Base-by-base conservation (phyloP, 1,140 invertebrate species). In the Zaprionus nigranus region DNA sequence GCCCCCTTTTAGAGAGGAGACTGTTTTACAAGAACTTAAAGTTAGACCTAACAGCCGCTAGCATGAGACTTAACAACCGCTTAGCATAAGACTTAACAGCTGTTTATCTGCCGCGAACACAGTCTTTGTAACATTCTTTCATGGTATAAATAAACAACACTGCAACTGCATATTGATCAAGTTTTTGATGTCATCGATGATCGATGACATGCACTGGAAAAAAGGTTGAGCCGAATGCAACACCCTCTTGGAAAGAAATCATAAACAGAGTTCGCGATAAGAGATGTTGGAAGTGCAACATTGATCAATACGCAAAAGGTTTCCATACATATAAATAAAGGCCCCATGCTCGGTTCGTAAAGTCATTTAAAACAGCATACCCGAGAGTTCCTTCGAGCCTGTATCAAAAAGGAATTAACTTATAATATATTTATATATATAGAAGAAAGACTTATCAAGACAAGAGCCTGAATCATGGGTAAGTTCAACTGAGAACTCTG, bases 381-480 rank as follows among this genome's bases (percentile, higher is more conserved):
- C 54, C 7, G 38, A 60, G 28, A 46, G 64, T 61, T 46, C 40
- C 15, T 1, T 5, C 40, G 40, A n/a, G 7, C 40, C 2, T 17
- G 17, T 17, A 17, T 9, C n/a, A 6, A 17, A 43, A 7, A 43
- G 6, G n/a, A 6, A 43, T 15, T 36, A 13, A 15, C 6, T 2
- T 9, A 9, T 6, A 34, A 36, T 17, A 54, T 17, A 63, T n/a
- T 9, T 22, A 54, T 38, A 66, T 53, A 72, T 30, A 30, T 54
- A 73, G 2, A 67, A 66, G 6, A 30, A n/a, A 73, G 20, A 40
- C 7, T 53, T 66, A 72, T 72, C 69, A 65, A 17, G 20, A 12
- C n/a, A 24, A 12, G n/a, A 30, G 36, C 43, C 43, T 69, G 72
- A 69, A 75, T 69, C 72, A 75, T 75, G 72, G 72, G 72, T 75